Conservation (phyloP, 2,797 vertebrate genomes). For the Nasua narica region DNA sequence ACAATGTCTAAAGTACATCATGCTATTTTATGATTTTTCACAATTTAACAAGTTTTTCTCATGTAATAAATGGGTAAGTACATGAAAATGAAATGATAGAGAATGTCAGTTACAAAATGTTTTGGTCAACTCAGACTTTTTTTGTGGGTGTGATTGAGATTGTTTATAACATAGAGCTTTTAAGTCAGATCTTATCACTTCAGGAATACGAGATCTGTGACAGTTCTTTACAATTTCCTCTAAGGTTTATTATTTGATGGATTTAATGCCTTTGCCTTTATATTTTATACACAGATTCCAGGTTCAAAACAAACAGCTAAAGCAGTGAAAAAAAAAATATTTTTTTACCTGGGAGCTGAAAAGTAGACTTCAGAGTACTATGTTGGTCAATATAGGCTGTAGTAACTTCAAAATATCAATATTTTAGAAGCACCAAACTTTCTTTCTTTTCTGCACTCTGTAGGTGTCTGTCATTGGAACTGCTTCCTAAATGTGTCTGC, state of each 20-base stretch:
- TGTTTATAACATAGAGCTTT: background rate
- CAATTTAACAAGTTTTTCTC: conserved; percentile 2
- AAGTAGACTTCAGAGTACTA: background rate
- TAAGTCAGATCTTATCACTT: background rate
- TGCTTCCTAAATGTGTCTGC: background rate
- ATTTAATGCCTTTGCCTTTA: background rate
- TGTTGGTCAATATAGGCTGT: background rate
- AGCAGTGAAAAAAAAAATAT: background rate
- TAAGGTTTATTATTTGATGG: background rate
- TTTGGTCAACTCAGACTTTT: background rate
- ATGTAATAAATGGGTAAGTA: background rate
- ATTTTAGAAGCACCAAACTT: background rate
- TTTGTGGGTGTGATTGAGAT: background rate
- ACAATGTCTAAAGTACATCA: background rate
- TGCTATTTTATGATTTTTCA: background rate
- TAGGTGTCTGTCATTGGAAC: background rate
- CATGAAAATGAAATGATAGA: background rate
- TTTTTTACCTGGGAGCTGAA: background rate
- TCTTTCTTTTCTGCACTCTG: background rate
- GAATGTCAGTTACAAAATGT: background rate
- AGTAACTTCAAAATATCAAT: background rate
- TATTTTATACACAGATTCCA: background rate
- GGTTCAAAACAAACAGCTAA: background rate
- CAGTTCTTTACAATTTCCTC: background rate
- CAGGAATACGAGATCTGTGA: background rate